Percentiles rank a stretch among this genome's conserved stretches.
Conservation (phyloP, 2,797 vertebrate genomes). For the Clarias pachynema region DNA sequence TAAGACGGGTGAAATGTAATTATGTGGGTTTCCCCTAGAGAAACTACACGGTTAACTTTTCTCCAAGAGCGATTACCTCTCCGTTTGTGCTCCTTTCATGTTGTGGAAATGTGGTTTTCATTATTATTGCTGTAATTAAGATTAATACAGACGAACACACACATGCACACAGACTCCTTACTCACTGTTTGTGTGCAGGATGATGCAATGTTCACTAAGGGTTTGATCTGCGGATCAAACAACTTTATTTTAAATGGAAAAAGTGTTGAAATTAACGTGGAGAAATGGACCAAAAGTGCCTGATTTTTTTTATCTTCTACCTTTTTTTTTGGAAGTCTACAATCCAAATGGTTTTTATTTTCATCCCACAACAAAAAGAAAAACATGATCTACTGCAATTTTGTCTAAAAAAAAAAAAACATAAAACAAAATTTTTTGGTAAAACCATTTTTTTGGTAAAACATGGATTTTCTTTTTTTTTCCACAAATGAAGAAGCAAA, state of each 20-base stretch:
- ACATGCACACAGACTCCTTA: background rate
- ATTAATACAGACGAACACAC: conserved; percentile 15
- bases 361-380: background rate
- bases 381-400: background rate
- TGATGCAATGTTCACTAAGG: background rate
- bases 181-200: background rate
- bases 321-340: background rate
- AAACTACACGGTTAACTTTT: conserved; percentile 28
- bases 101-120: conserved; percentile 22
- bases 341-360: background rate
- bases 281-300: background rate
- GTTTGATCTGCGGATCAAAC: background rate
- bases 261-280: background rate
- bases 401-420: background rate
- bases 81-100: conserved; percentile 18
- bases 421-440: background rate
- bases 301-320: background rate
- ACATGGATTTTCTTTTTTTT: background rate
- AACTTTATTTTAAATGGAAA: background rate
- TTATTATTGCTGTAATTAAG: conserved; percentile 23
- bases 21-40: conserved; percentile 28
- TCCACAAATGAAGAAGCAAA: background rate
- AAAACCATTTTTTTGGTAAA: background rate
- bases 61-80: conserved; percentile 29
- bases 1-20: conserved; percentile 22